A percentile compares a stretch with the other conserved stretches of the same genome.
These are phyloP conservation scores for Harlomillsia oculata DNA, from an alignment of 1,140 invertebrate species.

Conservation along the genomic window DNA sequence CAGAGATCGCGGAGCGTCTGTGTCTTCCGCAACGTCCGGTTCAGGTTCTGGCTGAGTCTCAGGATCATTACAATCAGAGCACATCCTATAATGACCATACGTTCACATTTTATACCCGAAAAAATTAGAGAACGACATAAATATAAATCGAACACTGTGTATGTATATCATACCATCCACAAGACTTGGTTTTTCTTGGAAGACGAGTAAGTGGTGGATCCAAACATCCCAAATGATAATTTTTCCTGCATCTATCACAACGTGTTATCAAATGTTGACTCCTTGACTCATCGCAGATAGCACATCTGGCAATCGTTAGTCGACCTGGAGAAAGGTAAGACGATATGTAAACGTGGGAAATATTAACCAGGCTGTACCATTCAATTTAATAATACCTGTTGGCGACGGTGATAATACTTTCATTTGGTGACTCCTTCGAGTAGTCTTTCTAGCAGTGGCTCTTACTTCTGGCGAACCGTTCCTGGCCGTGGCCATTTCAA, in stretches of 20 bases:
- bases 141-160: conserved; percentile 16
- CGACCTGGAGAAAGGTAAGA: conserved; percentile 33
- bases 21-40: conserved; percentile 13
- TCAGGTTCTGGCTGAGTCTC: conserved; percentile 57
- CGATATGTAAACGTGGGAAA: too few relatives aligned
- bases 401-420: too few relatives aligned
- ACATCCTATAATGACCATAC: conserved; percentile 54
- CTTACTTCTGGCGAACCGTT: too few relatives aligned
- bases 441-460: too few relatives aligned
- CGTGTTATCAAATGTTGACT: conserved; percentile 82
- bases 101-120: background rate
- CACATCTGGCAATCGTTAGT: conserved; percentile 54
- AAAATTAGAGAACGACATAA: background rate
- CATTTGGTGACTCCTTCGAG: too few relatives aligned
- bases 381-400: too few relatives aligned
- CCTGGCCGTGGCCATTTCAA: too few relatives aligned
- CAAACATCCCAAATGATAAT: conserved; percentile 88
- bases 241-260: conserved; percentile 85
- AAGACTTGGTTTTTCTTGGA: conserved; percentile 87
- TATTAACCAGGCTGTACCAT: too few relatives aligned
- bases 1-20: conserved; percentile 61
- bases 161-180: conserved; percentile 61
- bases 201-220: conserved; percentile 82
- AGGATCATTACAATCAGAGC: conserved; percentile 69
- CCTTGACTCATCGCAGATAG: conserved; percentile 66